Conservation (phyloP, 2,113 vertebrate genomes). For the Uria lomvia region DNA sequence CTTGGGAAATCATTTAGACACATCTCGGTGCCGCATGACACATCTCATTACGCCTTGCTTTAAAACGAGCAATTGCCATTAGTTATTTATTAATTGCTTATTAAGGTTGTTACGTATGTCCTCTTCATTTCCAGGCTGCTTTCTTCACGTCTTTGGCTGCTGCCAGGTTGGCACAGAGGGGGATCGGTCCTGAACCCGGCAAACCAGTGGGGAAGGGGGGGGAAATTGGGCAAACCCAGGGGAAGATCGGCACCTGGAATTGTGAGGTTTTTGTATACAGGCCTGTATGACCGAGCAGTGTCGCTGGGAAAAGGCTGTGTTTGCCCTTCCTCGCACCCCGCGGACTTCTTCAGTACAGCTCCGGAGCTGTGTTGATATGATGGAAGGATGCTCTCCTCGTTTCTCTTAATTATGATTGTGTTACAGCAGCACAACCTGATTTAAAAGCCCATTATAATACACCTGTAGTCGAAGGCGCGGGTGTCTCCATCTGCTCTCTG, state of each 20-base stretch:
- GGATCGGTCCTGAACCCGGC: fast-evolving
- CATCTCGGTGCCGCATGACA: constrained; percentile 40
- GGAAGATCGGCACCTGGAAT: fast-evolving
- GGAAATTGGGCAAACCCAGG: neutral
- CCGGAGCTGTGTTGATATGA: neutral
- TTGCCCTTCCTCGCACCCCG: neutral
- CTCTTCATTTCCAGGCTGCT: constrained; percentile 21
- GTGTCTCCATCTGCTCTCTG: neutral
- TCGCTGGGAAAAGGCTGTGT: neutral
- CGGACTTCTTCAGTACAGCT: neutral
- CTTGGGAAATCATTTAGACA: constrained; percentile 48
- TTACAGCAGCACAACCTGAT: neutral
- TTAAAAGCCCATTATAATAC: constrained; percentile 5
- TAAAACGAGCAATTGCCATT: constrained; percentile 53
- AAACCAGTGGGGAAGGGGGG: fast-evolving
- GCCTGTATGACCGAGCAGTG: fast-evolving
- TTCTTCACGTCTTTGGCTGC: neutral
- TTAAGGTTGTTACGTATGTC: constrained; percentile 39
- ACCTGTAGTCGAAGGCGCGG: neutral
- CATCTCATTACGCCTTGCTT: constrained; percentile 63
- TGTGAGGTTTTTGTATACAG: neutral
- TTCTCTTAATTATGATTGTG: neutral
- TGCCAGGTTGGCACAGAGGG: neutral
- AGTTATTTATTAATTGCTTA: constrained; percentile 70
- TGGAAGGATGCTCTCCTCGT: neutral